phyloP scores from a whole-genome alignment of 1,140 invertebrate genomes.

The Archivesica marissinica region DNA sequence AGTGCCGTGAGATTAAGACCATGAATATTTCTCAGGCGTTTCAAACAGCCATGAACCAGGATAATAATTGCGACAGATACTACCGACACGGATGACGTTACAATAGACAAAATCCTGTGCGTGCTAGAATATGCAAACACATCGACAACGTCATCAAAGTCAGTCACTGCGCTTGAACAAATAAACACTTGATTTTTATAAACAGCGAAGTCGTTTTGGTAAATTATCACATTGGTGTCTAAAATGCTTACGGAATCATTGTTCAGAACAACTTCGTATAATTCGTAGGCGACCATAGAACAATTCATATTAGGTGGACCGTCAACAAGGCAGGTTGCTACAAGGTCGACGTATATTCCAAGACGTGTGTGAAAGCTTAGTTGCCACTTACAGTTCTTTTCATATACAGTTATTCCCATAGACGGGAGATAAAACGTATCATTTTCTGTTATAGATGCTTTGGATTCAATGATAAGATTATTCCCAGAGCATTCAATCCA shows the following conservation, averaged over 20 bases:
- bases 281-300: neutral
- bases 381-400: neutral
- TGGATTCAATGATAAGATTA: neutral
- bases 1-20: slow-evolving; percentile 29
- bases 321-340: neutral
- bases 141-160: neutral
- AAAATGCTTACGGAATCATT: neutral
- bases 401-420: neutral
- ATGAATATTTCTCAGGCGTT: slow-evolving; percentile 32
- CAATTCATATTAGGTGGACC: neutral
- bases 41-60: neutral
- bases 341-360: neutral
- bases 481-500: neutral
- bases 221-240: neutral
- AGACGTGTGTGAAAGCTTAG: neutral
- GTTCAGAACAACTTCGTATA: neutral
- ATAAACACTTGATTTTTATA: slow-evolving; percentile 3
- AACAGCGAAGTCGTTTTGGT: neutral
- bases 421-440: neutral
- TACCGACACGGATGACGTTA: slow-evolving; percentile 18
- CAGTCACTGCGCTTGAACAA: neutral
- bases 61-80: neutral
- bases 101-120: neutral
- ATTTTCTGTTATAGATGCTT: neutral
- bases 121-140: neutral